Percentiles rank a stretch among this genome's conserved stretches.
Conservation (phyloP, 2,113 vertebrate genomes). For the Mastomys coucha region DNA sequence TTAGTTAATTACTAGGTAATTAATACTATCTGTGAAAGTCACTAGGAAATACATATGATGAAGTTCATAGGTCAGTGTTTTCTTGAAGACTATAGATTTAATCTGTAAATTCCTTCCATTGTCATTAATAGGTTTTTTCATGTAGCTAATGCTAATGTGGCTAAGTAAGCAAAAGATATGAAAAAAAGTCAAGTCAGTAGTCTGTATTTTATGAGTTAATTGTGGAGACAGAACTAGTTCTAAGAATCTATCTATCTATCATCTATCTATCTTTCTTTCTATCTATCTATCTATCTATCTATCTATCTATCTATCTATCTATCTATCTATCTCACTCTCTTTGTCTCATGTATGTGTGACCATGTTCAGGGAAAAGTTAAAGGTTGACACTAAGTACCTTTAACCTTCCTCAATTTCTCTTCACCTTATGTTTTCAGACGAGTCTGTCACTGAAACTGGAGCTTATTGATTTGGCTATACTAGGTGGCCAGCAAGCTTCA, state of each 20-base stretch:
- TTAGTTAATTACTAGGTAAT: not conserved
- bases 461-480: not conserved
- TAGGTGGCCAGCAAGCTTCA: not conserved
- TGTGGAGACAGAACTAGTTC: not conserved
- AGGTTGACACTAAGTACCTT: not conserved
- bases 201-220: not conserved
- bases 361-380: not conserved
- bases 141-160: not conserved
- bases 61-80: not conserved
- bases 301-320: no score
- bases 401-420: not conserved
- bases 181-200: not conserved
- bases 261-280: no score
- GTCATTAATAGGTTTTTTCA: constrained; percentile 4
- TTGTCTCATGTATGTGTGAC: no score
- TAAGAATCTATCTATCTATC: not conserved
- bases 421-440: not conserved
- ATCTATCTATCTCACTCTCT: not conserved
- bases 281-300: not conserved
- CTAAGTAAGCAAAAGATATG: not conserved
- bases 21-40: not conserved
- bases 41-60: constrained; percentile 14
- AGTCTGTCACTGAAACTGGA: not conserved
- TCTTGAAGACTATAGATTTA: constrained; percentile 20
- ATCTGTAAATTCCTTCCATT: not conserved